These are phyloP conservation scores for Machimus rusticus DNA, from an alignment of 2,888 invertebrate genomes.

Conservation along the genomic window DNA sequence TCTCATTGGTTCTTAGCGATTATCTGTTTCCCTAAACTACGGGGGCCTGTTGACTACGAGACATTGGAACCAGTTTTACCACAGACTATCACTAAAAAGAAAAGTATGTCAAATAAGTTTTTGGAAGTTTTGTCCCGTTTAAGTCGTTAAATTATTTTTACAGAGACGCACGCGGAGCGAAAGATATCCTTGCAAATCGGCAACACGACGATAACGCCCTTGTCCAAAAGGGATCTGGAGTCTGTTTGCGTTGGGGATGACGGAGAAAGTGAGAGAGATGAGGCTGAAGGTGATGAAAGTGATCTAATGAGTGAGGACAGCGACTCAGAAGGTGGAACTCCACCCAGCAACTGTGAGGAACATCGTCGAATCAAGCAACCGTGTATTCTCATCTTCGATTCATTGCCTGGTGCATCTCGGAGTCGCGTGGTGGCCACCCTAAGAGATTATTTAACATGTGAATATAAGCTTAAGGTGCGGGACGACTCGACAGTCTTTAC, in stretches of 20 bases:
- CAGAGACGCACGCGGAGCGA: constrained; percentile 59
- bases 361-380: constrained; percentile 65
- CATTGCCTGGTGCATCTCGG: constrained; percentile 82
- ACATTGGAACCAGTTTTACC: constrained; percentile 70
- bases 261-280: constrained; percentile 75
- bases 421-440: constrained; percentile 87
- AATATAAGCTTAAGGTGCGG: constrained; percentile 76
- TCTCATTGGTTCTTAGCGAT: constrained; percentile 98
- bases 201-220: constrained; percentile 71
- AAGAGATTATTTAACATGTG: constrained; percentile 89
- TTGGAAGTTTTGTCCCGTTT: constrained; percentile 39
- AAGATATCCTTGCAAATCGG: constrained; percentile 72
- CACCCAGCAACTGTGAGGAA: constrained; percentile 61
- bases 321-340: constrained; percentile 53
- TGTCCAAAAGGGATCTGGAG: constrained; percentile 65
- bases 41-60: constrained; percentile 72
- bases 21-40: constrained; percentile 90
- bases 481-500: constrained; percentile 72
- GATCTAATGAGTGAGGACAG: constrained; percentile 68
- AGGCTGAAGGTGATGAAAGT: constrained; percentile 83
- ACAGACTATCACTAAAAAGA: constrained; percentile 65
- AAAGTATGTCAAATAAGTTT: constrained; percentile 61
- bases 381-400: constrained; percentile 95
- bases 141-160: constrained; percentile 34
- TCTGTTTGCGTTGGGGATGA: constrained; percentile 75